These are phyloP conservation scores for Euthynnus affinis DNA, from an alignment of 2,797 vertebrate species.

Conservation along the genomic window DNA sequence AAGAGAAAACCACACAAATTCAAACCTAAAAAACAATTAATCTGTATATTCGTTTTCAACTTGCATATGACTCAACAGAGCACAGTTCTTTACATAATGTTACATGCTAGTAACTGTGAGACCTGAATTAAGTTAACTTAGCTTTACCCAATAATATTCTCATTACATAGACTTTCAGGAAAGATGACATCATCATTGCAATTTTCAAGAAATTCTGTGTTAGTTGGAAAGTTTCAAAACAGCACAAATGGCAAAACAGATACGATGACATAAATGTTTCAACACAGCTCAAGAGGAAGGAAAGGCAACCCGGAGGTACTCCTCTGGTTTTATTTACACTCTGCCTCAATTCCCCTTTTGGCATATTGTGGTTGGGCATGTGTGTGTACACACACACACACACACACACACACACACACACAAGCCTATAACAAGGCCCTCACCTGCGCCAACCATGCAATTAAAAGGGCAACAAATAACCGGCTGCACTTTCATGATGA, in stretches of 20 bases:
- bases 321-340: constrained; percentile 51
- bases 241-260: constrained; percentile 55
- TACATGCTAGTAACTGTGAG: not conserved
- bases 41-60: not conserved
- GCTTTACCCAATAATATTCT: not conserved
- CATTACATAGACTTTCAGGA: not conserved
- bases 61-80: constrained; percentile 14
- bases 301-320: constrained; percentile 46
- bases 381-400: not conserved
- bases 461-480: constrained; percentile 56
- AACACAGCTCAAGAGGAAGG: constrained; percentile 62
- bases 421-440: not conserved
- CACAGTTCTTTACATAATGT: constrained; percentile 4
- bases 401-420: not conserved
- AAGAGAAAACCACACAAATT: not conserved
- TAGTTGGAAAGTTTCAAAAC: constrained; percentile 69
- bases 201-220: constrained; percentile 39
- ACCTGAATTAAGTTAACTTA: constrained; percentile 2
- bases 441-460: constrained; percentile 51
- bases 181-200: constrained; percentile 16
- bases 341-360: constrained; percentile 69
- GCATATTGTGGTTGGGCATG: constrained; percentile 25
- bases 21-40: not conserved
- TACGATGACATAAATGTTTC: constrained; percentile 53
- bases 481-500: constrained; percentile 35